phyloP scores from a whole-genome alignment of 2,888 invertebrate species.

The Calliopum simillimum region DNA sequence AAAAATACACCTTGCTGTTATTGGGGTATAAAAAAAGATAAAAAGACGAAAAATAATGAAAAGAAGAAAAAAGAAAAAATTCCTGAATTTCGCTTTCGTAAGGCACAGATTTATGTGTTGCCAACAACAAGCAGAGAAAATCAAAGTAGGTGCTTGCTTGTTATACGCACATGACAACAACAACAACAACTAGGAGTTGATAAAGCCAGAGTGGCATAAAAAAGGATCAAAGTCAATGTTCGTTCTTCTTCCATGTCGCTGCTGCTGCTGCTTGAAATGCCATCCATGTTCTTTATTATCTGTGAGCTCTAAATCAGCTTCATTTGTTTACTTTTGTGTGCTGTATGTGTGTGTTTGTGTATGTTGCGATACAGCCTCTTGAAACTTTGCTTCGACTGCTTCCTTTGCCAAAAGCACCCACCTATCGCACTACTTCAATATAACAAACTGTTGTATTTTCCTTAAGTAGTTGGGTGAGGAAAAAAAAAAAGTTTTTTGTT shows the following conservation, averaged over 20 bases:
- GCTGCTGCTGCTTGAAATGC: constrained; percentile 6
- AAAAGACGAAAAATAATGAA: constrained; percentile 10
- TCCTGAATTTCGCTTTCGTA: too few species aligned
- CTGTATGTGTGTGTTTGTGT: neutral
- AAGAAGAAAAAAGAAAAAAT: neutral
- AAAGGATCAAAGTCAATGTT: constrained; percentile 29
- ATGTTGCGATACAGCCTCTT: too few species aligned
- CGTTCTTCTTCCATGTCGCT: neutral
- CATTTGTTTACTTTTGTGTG: constrained; percentile 1
- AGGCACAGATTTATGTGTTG: too few species aligned
- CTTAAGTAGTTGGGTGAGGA: neutral
- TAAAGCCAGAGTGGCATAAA: neutral
- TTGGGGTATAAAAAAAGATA: neutral
- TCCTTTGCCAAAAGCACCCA: neutral
- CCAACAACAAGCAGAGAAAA: neutral
- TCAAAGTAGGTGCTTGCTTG: constrained; percentile 12
- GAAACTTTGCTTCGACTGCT: too few species aligned
- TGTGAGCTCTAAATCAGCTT: neutral
- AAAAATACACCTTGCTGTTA: constrained; percentile 19
- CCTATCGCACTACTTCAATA: neutral
- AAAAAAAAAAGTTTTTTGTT: constrained; percentile 8
- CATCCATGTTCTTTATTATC: neutral
- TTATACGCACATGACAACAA: constrained; percentile 12
- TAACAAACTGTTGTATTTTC: neutral
- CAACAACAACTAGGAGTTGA: constrained; percentile 3